These are phyloP conservation scores for zebrafish (Danio rerio) DNA, from an alignment of 2,113 vertebrate genomes.

Conservation along the genomic window GRCz12tu NC_133186.1:42109001-42109500, in stretches of 20 bases:
- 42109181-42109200: slow-evolving; percentile 9
- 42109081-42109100: slow-evolving; percentile 40
- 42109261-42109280: slow-evolving; percentile 57
- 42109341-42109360: slow-evolving; percentile 59
- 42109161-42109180: not conserved
- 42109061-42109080: not conserved
- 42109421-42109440: slow-evolving; percentile 67
- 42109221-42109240: slow-evolving; percentile 45
- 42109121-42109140: slow-evolving; percentile 13
- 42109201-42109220: slow-evolving; percentile 41
- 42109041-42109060: slow-evolving; percentile 23
- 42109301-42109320: slow-evolving; percentile 69
- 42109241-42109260: slow-evolving; percentile 33
- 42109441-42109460: slow-evolving; percentile 71
- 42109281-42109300: slow-evolving; percentile 63
- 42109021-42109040: not conserved
- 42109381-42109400: slow-evolving; percentile 61
- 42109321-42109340: slow-evolving; percentile 71
- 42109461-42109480: slow-evolving; percentile 72
- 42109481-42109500: slow-evolving; percentile 61
- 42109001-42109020: not conserved
- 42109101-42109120: slow-evolving; percentile 24
- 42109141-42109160: slow-evolving; percentile 1
- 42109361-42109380: slow-evolving; percentile 61
- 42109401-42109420: slow-evolving; percentile 63